phyloP scores from a whole-genome alignment of 2,888 invertebrate species.

The Idaea biselata region DNA sequence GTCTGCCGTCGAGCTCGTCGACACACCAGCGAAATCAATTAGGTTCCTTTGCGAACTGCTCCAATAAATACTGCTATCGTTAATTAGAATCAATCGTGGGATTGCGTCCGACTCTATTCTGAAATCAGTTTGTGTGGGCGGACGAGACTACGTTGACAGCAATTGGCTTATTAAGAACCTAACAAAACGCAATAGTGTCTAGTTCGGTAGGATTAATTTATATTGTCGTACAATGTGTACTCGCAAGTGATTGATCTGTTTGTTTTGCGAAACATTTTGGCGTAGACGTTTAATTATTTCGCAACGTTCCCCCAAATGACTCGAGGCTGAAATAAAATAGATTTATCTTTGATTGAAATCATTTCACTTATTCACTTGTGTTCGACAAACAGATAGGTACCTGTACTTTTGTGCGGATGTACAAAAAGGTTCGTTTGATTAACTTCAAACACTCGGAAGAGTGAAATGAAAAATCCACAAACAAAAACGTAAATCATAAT shows the following conservation, averaged over 20 bases:
- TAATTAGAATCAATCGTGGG: conserved; percentile 80
- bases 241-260: conserved; percentile 45
- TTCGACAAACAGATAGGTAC: conserved; percentile 2
- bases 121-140: conserved; percentile 69
- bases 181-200: conserved; percentile 57
- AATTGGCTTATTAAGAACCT: conserved; percentile 69
- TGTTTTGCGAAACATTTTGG: conserved; percentile 35
- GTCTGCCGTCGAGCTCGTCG: conserved; percentile 27
- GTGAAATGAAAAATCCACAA: conserved; percentile 22
- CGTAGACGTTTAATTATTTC: conserved; percentile 32
- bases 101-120: conserved; percentile 68
- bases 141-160: conserved; percentile 57
- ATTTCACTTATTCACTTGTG: conserved; percentile 7
- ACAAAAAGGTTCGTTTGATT: conserved; percentile 7
- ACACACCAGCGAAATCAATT: conserved; percentile 70
- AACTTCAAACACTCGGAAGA: conserved; percentile 11
- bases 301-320: conserved; percentile 27
- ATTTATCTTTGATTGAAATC: conserved; percentile 26
- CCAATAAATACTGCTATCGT: conserved; percentile 78
- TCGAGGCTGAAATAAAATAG: conserved; percentile 27
- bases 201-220: conserved; percentile 51
- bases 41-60: conserved; percentile 73
- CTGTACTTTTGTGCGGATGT: conserved; percentile 4
- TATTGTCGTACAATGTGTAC: conserved; percentile 42
- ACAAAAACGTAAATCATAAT: conserved; percentile 45